phyloP scores from a whole-genome alignment of 2,113 vertebrate genomes.

The Heterotilapia buettikoferi region DNA sequence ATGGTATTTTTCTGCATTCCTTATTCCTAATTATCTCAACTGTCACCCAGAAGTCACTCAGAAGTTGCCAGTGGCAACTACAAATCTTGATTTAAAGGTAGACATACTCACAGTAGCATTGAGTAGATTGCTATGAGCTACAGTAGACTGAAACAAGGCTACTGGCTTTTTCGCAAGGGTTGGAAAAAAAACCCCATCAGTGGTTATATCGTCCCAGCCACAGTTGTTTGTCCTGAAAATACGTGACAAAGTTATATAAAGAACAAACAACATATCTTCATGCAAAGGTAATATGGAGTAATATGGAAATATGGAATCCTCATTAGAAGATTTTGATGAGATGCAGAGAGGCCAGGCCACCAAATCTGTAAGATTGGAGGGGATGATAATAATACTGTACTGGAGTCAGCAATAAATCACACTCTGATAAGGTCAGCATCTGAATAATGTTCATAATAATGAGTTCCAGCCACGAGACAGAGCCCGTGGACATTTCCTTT shows the following conservation, averaged over 20 bases:
- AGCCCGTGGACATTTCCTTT: not conserved
- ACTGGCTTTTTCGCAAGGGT: not conserved
- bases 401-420: conserved; percentile 46
- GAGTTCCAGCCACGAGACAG: conserved; percentile 8
- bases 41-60: not conserved
- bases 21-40: not conserved
- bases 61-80: not conserved
- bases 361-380: not conserved
- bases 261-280: not conserved
- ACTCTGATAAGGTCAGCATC: conserved; percentile 53
- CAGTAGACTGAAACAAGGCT: not conserved
- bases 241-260: not conserved
- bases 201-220: not conserved
- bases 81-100: not conserved
- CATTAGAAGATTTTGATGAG: conserved; percentile 14
- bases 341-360: conserved; percentile 5
- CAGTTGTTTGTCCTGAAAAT: not conserved
- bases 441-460: conserved; percentile 56
- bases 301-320: not conserved
- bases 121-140: not conserved
- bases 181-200: rapidly evolving
- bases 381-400: conserved; percentile 27
- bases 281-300: not conserved
- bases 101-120: not conserved
- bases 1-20: not conserved